A percentile compares a stretch with the other conserved stretches of the same genome.
Evolutionary conservation across 1,140 invertebrate genomes (phyloP).

Genomic region (Schmidtea mediterranea): DNA sequence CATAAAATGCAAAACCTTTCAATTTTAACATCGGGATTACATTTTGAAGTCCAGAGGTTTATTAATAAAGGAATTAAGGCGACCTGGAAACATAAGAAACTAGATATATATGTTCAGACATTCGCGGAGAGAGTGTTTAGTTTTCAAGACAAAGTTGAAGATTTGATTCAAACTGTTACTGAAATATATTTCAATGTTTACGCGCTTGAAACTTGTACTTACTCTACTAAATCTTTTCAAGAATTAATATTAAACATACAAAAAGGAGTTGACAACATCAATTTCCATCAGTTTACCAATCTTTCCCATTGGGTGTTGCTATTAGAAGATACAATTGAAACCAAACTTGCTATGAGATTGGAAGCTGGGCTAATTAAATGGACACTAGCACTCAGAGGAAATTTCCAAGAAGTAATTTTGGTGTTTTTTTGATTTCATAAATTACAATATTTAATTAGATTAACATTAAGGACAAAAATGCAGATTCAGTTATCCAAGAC

Average conservation of each 20-base stretch:
- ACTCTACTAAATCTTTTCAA: constrained; percentile 59
- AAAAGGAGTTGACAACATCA: constrained; percentile 83
- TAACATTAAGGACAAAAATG: neutral
- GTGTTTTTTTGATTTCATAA: too few relatives aligned
- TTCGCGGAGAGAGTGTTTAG: constrained; percentile 69
- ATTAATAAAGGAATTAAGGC: constrained; percentile 44
- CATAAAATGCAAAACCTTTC: constrained; percentile 32
- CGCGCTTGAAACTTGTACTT: constrained; percentile 76
- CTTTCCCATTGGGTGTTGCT: constrained; percentile 73
- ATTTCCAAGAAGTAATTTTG: constrained; percentile 35
- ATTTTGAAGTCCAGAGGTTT: constrained; percentile 52
- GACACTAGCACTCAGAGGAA: constrained; percentile 60
- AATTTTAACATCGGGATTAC: constrained; percentile 63
- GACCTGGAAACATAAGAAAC: constrained; percentile 92
- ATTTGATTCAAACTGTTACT: constrained; percentile 68
- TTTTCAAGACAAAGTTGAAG: constrained; percentile 85
- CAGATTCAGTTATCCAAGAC: constrained; percentile 7
- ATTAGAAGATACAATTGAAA: constrained; percentile 71
- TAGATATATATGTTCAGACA: constrained; percentile 78
- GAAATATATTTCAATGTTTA: constrained; percentile 77
- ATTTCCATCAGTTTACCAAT: constrained; percentile 84
- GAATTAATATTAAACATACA: constrained; percentile 83
- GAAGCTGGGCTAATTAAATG: constrained; percentile 78
- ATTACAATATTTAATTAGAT: too few relatives aligned
- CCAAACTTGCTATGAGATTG: constrained; percentile 55